Conservation (phyloP, 1,140 invertebrate species). For the Sycophaga agraensis region DNA sequence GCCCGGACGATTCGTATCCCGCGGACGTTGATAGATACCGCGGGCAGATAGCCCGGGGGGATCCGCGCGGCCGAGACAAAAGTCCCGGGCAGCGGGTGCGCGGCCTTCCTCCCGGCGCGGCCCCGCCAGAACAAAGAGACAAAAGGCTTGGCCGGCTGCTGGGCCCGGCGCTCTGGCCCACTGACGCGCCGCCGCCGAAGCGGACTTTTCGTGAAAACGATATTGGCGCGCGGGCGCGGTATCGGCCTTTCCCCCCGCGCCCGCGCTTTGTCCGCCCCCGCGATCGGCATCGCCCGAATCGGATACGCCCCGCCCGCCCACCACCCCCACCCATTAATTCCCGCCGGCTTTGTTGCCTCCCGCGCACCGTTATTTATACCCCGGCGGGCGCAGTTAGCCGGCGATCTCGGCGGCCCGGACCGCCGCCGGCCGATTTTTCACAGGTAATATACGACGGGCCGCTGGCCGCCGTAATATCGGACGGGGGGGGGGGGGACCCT, state of each 20-base stretch:
- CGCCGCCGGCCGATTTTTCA: no score
- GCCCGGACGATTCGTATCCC: conserved; percentile 53
- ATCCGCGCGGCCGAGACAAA: conserved; percentile 19
- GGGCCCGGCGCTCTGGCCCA: not conserved
- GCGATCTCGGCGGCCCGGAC: no score
- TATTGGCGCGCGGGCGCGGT: no score
- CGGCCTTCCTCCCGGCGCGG: conserved; percentile 30
- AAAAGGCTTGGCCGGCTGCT: not conserved
- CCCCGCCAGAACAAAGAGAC: conserved; percentile 23
- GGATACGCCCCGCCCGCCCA: not conserved
- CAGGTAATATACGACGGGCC: no score
- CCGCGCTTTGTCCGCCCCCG: not conserved
- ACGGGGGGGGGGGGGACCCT: no score
- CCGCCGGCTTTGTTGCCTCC: not conserved
- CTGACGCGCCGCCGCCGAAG: not conserved
- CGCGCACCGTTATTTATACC: no score
- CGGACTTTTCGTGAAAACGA: no score
- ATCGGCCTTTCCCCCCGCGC: no score
- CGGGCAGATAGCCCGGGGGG: conserved; percentile 27
- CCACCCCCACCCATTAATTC: not conserved
- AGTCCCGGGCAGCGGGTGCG: conserved; percentile 19
- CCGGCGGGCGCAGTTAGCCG: no score
- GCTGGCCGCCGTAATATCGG: no score
- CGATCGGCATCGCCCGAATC: no score
- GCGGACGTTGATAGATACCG: conserved; percentile 57